phyloP scores from a whole-genome alignment of 1,140 invertebrate species.

The Drosophila aff. region DNA sequence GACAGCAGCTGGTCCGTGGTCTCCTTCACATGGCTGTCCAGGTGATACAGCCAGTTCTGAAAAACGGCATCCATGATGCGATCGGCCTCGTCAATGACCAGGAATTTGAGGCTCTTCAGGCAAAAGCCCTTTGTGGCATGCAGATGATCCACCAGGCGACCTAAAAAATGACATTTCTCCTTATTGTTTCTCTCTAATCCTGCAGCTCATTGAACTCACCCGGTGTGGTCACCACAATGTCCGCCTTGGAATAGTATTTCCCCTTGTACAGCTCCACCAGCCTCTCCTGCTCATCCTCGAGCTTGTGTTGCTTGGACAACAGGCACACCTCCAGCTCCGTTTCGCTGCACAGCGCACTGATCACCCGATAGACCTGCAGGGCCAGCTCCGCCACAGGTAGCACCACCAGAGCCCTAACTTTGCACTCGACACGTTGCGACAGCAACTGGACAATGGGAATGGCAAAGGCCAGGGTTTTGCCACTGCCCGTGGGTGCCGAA shows the following conservation, averaged over 20 bases:
- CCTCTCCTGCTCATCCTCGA: slow-evolving; percentile 91
- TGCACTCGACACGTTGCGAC: slow-evolving; percentile 84
- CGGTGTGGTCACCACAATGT: slow-evolving; percentile 97
- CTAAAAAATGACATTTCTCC: slow-evolving; percentile 67
- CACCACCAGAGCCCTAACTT: slow-evolving; percentile 94
- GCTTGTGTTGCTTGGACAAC: slow-evolving; percentile 90
- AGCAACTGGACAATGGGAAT: slow-evolving; percentile 93
- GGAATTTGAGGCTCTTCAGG: slow-evolving; percentile 91
- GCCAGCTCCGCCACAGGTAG: slow-evolving; percentile 97
- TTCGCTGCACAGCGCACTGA: slow-evolving; percentile 90
- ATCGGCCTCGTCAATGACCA: slow-evolving; percentile 98
- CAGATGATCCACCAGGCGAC: slow-evolving; percentile 96
- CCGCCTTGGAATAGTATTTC: slow-evolving; percentile 87
- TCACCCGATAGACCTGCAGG: slow-evolving; percentile 94
- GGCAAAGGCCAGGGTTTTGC: slow-evolving; percentile 98
- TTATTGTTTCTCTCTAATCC: not conserved
- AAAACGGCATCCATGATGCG: slow-evolving; percentile 95
- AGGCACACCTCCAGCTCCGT: slow-evolving; percentile 91
- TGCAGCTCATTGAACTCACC: slow-evolving; percentile 14
- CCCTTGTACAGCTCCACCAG: slow-evolving; percentile 89
- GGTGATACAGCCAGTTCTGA: slow-evolving; percentile 94
- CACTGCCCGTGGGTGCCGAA: slow-evolving; percentile 98
- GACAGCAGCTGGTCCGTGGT: slow-evolving; percentile 72
- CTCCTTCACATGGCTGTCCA: slow-evolving; percentile 87
- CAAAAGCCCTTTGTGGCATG: slow-evolving; percentile 94